A percentile compares a stretch with the other conserved stretches of the same genome.
Evolutionary conservation across 35 echinoderm and acorn worm genomes (phyloP).

Genomic region (Apostichopus japonicus): DNA sequence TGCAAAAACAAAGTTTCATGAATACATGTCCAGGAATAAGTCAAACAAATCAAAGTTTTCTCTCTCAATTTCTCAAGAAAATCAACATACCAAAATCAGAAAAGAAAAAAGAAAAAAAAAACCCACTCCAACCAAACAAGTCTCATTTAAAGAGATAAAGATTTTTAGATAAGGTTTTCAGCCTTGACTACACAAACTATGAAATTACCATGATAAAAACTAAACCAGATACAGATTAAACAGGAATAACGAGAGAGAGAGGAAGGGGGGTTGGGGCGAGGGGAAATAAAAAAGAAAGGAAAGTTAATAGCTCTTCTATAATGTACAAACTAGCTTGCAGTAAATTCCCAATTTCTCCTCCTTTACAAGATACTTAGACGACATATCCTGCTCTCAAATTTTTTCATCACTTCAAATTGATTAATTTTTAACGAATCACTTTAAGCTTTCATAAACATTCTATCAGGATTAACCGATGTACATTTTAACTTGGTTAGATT

Average conservation of each 20-base stretch:
- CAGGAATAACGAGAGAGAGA: no score
- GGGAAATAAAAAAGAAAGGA: no score
- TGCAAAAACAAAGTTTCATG: no score
- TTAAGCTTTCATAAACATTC: background rate
- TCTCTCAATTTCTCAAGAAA: no score
- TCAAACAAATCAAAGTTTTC: no score
- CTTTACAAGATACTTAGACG: background rate
- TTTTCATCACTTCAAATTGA: background rate
- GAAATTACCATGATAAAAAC: background rate
- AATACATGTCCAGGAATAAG: no score
- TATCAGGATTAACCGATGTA: background rate
- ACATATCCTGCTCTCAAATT: background rate
- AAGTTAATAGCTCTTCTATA: background rate
- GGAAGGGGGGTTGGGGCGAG: no score
- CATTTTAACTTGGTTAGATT: background rate
- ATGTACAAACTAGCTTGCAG: background rate
- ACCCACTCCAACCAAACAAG: background rate
- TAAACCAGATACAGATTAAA: background rate
- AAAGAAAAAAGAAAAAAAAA: slow-evolving; percentile 10
- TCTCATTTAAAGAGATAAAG: slow-evolving; percentile 11
- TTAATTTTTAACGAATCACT: background rate
- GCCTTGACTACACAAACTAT: slow-evolving; percentile 20
- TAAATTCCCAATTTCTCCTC: background rate
- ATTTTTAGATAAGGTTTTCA: slow-evolving; percentile 12
- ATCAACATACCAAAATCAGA: background rate